These are phyloP conservation scores for Hydrolagus colliei DNA, from an alignment of 2,797 vertebrate genomes.

Conservation along the genomic window DNA sequence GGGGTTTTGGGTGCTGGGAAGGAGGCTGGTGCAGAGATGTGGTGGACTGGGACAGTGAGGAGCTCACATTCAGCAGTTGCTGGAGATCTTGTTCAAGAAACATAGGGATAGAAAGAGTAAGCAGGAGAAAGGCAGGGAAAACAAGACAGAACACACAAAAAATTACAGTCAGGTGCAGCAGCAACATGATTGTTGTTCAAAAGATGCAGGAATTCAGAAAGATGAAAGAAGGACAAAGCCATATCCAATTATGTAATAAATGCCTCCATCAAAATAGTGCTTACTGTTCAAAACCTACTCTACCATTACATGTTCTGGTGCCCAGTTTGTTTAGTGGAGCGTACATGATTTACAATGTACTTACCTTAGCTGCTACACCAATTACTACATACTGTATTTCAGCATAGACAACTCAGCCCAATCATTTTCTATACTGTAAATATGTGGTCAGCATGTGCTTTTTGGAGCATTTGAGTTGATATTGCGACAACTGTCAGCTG, in stretches of 20 bases:
- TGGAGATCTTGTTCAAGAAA: conserved; percentile 30
- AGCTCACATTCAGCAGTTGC: conserved; percentile 33
- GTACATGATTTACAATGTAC: no score
- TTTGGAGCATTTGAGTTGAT: neutral
- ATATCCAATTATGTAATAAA: neutral
- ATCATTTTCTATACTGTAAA: neutral
- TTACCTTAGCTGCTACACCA: neutral
- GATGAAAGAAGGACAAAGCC: conserved; percentile 15
- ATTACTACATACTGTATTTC: neutral
- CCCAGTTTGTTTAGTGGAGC: no score
- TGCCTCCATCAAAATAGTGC: neutral
- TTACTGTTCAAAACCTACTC: neutral
- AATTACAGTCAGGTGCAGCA: conserved; percentile 13
- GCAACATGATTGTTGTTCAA: neutral
- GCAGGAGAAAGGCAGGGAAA: conserved; percentile 16
- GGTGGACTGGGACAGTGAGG: conserved; percentile 28
- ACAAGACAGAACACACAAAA: conserved; percentile 19
- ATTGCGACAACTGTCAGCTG: neutral
- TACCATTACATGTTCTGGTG: no score
- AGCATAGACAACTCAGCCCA: neutral
- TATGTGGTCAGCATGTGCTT: no score
- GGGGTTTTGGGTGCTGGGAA: conserved; percentile 34
- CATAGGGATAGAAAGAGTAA: conserved; percentile 13
- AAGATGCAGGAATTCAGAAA: conserved; percentile 24
- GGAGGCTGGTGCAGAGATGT: conserved; percentile 34